Evolutionary conservation across 2,113 vertebrate species (phyloP).

Genomic region (Turdus rufiventris): DNA sequence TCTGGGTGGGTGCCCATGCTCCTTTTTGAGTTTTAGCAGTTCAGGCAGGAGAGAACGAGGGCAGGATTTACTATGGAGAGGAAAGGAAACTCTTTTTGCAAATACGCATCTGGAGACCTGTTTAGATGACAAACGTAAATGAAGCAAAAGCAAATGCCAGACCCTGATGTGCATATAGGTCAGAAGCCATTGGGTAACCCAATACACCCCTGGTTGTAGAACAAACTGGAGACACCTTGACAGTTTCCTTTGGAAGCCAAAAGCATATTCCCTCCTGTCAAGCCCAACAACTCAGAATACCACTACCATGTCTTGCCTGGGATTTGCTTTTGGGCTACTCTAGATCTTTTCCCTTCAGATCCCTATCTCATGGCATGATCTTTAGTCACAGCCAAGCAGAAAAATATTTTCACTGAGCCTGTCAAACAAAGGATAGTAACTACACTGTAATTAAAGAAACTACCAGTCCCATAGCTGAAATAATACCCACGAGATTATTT

Average conservation of each 20-base stretch:
- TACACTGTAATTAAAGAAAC: background rate
- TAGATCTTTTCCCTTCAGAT: background rate
- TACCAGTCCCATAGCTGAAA: background rate
- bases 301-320: background rate
- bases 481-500: background rate
- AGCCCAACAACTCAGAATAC: background rate
- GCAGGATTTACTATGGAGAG: background rate
- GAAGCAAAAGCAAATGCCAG: background rate
- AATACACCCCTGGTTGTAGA: background rate
- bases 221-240: background rate
- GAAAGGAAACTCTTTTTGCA: background rate
- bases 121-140: background rate
- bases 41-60: background rate
- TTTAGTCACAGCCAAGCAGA: background rate
- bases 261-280: background rate
- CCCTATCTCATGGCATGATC: accelerated
- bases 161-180: background rate
- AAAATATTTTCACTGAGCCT: background rate
- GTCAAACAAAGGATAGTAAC: background rate
- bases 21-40: background rate
- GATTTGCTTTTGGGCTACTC: background rate
- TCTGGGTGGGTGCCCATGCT: background rate
- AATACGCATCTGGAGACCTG: background rate
- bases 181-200: background rate
- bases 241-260: background rate